phyloP scores from a whole-genome alignment of 2,113 vertebrate species.

The Caretta caretta region DNA sequence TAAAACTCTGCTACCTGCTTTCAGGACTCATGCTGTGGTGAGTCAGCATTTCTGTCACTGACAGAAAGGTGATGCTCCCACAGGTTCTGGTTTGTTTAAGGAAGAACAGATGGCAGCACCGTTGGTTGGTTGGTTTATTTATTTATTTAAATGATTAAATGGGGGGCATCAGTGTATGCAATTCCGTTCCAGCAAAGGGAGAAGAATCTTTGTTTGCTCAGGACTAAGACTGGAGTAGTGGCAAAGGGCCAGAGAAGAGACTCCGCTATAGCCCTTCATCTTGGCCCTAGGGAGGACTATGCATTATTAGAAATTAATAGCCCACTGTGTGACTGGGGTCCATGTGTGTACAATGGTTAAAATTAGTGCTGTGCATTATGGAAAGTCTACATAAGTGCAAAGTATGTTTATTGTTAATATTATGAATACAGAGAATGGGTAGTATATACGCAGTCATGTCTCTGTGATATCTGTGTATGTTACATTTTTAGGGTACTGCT shows the following conservation, averaged over 20 bases:
- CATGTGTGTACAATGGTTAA: background rate
- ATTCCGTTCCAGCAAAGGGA: background rate
- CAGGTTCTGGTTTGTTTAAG: background rate
- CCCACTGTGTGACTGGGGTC: conserved; percentile 13
- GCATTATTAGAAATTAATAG: background rate
- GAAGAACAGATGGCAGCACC: background rate
- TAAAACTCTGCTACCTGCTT: background rate
- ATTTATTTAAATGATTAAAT: background rate
- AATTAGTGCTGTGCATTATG: fast-evolving
- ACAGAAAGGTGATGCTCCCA: background rate
- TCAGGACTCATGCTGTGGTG: background rate
- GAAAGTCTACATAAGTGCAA: background rate
- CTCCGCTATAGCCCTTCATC: fast-evolving
- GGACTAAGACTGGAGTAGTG: background rate
- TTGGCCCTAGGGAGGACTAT: background rate
- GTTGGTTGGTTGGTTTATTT: background rate
- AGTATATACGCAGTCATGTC: conserved; percentile 49
- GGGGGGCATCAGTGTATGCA: background rate
- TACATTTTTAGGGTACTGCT: conserved; percentile 47
- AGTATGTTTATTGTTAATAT: background rate
- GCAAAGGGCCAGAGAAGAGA: background rate
- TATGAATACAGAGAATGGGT: conserved; percentile 27
- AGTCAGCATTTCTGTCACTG: conserved; percentile 1
- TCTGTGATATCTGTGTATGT: conserved; percentile 36
- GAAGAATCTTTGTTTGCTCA: fast-evolving